Conservation (phyloP, 2,797 vertebrate species). For the Neosilurus hyrtlii region DNA sequence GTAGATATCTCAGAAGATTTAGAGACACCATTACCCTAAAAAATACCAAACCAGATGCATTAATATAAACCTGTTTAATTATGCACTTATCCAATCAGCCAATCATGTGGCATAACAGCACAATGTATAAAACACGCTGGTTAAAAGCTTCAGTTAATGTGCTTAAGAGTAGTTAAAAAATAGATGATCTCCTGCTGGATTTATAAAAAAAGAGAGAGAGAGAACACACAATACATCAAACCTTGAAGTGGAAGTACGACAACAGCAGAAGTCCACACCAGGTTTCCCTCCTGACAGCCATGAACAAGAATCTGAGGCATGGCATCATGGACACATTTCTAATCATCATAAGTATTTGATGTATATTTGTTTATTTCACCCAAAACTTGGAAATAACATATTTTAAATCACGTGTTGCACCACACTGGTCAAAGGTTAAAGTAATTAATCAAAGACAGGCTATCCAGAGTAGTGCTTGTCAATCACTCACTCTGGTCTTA, state of each 20-base stretch:
- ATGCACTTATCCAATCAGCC: not conserved
- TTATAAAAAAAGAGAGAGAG: too few species aligned
- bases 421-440: conserved; percentile 29
- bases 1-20: conserved; percentile 86
- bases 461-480: conserved; percentile 41
- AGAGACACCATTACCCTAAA: conserved; percentile 89
- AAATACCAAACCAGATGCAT: not conserved
- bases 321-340: not conserved
- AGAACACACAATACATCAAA: not conserved
- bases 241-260: not conserved
- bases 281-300: not conserved
- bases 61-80: too few species aligned
- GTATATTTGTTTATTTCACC: not conserved
- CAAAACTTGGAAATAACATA: not conserved
- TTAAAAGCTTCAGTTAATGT: not conserved
- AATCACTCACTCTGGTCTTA: conserved; percentile 50
- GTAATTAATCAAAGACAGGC: conserved; percentile 49
- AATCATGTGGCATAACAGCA: not conserved
- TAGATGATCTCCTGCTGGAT: not conserved
- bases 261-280: not conserved
- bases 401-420: conserved; percentile 38
- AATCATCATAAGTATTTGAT: not conserved
- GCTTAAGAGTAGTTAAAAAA: not conserved
- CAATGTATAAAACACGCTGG: too few species aligned
- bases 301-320: not conserved